Percentiles rank a stretch among this genome's conserved stretches.
phyloP scores from a whole-genome alignment of 2,888 invertebrate species.

The Melanargia galathea region DNA sequence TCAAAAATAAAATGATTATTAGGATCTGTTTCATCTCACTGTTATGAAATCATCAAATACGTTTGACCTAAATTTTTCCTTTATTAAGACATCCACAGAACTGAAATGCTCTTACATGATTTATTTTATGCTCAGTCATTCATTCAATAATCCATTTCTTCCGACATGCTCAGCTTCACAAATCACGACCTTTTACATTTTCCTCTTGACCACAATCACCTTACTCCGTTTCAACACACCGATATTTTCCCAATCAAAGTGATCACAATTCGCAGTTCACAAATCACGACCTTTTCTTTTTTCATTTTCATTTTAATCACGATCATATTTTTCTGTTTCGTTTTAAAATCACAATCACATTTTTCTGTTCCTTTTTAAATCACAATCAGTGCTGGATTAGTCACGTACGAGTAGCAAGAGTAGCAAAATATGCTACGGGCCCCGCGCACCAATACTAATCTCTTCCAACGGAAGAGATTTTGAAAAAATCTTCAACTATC shows the following conservation, averaged over 20 bases:
- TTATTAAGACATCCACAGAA: background rate
- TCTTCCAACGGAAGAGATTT: too few species aligned
- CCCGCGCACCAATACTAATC: too few species aligned
- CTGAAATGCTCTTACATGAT: background rate
- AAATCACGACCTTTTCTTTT: slow-evolving; percentile 2
- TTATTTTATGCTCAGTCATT: background rate
- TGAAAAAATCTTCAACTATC: too few species aligned
- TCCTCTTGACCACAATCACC: background rate
- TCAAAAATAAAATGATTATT: background rate
- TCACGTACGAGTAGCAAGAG: too few species aligned
- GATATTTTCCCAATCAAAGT: too few species aligned
- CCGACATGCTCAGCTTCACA: background rate
- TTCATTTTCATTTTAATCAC: background rate
- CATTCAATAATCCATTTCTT: slow-evolving; percentile 11
- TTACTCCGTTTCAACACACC: background rate
- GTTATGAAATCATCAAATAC: too few species aligned
- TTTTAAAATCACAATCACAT: too few species aligned
- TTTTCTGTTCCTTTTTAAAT: background rate
- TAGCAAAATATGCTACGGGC: too few species aligned
- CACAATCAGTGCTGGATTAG: too few species aligned
- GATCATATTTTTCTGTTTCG: background rate
- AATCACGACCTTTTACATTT: background rate
- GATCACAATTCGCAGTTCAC: slow-evolving; percentile 1
- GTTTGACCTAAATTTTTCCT: too few species aligned
- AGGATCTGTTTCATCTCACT: background rate